A percentile compares a stretch with the other conserved stretches of the same genome.
Evolutionary conservation across 2,113 vertebrate species (phyloP).

Genomic region (Centropus unirufus): DNA sequence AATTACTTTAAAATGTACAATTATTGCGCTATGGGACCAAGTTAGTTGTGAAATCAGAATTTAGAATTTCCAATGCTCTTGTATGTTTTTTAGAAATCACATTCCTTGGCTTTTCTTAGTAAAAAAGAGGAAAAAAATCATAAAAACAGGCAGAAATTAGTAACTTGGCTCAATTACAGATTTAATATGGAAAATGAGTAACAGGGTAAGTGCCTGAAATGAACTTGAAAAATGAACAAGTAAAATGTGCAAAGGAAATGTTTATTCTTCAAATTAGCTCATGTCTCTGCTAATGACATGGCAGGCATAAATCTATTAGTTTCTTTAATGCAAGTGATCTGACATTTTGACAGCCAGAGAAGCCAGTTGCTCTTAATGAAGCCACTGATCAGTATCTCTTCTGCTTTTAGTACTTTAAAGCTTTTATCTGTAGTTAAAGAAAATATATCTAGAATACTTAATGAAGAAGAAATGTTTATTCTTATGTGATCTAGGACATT

Average conservation of each 20-base stretch:
- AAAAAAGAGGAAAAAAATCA: background rate
- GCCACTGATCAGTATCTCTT: background rate
- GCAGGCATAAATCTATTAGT: background rate
- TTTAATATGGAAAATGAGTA: background rate
- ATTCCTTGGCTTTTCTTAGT: background rate
- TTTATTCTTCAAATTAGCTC: constrained; percentile 13
- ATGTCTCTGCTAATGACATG: background rate
- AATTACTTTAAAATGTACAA: background rate
- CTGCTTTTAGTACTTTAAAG: background rate
- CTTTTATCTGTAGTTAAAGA: background rate
- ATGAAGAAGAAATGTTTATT: background rate
- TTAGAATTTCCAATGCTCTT: background rate
- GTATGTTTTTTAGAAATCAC: background rate
- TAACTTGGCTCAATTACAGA: background rate
- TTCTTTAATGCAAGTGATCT: background rate
- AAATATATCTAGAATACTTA: background rate
- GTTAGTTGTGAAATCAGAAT: background rate
- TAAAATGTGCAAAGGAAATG: background rate
- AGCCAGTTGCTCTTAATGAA: constrained; percentile 23
- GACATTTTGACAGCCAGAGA: constrained; percentile 39
- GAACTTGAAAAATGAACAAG: background rate
- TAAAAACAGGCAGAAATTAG: background rate
- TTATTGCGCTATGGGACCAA: background rate
- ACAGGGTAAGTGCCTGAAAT: background rate
- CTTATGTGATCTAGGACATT: background rate